phyloP scores from a whole-genome alignment of 2,888 invertebrate genomes.

The Heliconius cydno region DNA sequence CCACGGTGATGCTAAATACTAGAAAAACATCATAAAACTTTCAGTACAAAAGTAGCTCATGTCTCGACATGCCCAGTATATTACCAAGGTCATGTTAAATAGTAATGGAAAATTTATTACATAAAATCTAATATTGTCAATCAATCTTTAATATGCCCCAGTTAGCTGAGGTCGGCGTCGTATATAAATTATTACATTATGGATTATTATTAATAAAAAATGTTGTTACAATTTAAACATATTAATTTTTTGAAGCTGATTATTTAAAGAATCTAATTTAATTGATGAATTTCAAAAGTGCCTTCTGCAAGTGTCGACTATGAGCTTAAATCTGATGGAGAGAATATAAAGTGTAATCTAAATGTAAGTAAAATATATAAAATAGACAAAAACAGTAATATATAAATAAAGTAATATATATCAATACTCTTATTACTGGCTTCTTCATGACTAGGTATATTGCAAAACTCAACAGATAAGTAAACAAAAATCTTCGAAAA shows the following conservation, averaged over 20 bases:
- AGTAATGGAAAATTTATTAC: constrained; percentile 30
- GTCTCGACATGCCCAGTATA: constrained; percentile 25
- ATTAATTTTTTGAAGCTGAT: neutral
- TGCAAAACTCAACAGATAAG: neutral
- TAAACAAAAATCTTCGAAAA: neutral
- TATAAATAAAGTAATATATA: too few relatives aligned
- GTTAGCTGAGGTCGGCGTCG: constrained; percentile 30
- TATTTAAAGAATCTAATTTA: neutral
- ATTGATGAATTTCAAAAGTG: neutral
- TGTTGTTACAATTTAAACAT: neutral
- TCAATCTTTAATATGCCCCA: constrained; percentile 35
- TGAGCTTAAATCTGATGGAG: neutral
- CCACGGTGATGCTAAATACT: constrained; percentile 70
- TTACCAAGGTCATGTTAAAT: constrained; percentile 38
- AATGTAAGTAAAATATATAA: neutral
- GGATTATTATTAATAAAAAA: neutral
- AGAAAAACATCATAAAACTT: constrained; percentile 54
- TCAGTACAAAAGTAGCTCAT: constrained; percentile 37
- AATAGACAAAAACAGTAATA: neutral
- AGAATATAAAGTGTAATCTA: neutral
- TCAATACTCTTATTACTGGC: neutral
- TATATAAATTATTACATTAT: constrained; percentile 11
- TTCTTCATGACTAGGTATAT: neutral
- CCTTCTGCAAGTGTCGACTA: neutral
- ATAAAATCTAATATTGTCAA: constrained; percentile 28